Conservation (phyloP, 2,797 vertebrate species). For the Leptoclinus maculatus region DNA sequence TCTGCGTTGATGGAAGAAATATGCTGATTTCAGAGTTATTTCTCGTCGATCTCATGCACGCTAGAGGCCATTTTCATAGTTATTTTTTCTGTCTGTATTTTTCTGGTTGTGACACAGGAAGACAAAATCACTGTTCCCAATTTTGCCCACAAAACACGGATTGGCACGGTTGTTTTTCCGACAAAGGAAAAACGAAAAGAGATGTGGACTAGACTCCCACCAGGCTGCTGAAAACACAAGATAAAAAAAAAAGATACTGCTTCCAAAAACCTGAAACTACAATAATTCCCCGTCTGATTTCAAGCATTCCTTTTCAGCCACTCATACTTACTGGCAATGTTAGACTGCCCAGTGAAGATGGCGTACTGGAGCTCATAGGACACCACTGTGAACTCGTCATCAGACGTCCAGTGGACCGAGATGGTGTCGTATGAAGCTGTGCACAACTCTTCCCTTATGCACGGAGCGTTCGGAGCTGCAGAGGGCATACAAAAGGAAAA, state of each 20-base stretch:
- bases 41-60: not conserved
- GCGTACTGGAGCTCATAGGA: constrained; percentile 99
- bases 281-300: not conserved
- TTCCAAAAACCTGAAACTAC: not conserved
- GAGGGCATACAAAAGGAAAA: not conserved
- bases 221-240: not conserved
- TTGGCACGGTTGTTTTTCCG: not conserved
- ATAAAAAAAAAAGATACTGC: not conserved
- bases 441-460: constrained; percentile 96
- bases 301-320: not conserved
- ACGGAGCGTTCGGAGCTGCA: constrained; percentile 93
- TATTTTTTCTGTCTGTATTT: not conserved
- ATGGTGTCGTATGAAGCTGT: constrained; percentile 98
- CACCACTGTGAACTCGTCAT: constrained; percentile 96
- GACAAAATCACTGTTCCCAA: not conserved
- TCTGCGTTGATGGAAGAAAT: not conserved
- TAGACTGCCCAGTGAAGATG: constrained; percentile 97
- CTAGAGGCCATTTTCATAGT: not conserved
- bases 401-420: constrained; percentile 97
- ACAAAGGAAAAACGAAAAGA: not conserved
- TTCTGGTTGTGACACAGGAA: not conserved
- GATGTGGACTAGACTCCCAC: too few relatives aligned
- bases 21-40: not conserved
- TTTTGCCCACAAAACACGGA: not conserved
- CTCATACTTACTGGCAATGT: constrained; percentile 93